Base-by-base conservation (phyloP, 1,140 invertebrate species). In the Achatina immaculata region DNA sequence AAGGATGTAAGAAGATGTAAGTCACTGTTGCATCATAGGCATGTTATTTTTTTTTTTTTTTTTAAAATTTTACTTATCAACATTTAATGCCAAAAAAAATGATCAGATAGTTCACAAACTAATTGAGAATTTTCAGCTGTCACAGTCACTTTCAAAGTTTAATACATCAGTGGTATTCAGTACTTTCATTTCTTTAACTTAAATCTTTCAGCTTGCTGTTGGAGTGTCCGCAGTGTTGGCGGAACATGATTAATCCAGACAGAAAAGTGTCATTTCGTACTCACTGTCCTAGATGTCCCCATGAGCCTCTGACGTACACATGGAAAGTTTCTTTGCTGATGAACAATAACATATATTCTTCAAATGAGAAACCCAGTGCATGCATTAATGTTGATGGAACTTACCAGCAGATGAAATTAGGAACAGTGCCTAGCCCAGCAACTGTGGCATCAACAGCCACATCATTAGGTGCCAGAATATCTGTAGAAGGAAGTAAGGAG, bases 381-480 rank as follows among this genome's bases (percentile, higher is more conserved):
- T 85, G 84, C 72, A 79, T 82, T 28, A 68, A 81, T 31, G 38
- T 83, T 34, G 72, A 83, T 42, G 81, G 84, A 11, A 84, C 84
- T 3, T 82, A 73, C 48, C 80, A 83, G 71, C 38, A 45, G 19
- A 42, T 77, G 71, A 58, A 65, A 24, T 19, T 40, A 28, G 28
- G 19, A 24, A 34, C n/a, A 38, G 21, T 28, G 16, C 48, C 24
- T 34, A 43, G 11, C 24, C 34, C 31, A 28, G 43, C 83, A 31
- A 78, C 78, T 0, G 1, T 40, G 28, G 24, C 62, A 42, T 24
- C 78, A 34, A 69, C 31, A 24, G 40, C 68, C 2, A 43, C 62
- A 16, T 82, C 81, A n/a, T 71, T 74, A 19, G 48, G 28, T 62
- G 28, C n/a, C 58, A 31, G n/a, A 62, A 19, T 62, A 28, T 28